Conservation (phyloP, 2,797 vertebrate genomes). For the Heterohyrax brucei region DNA sequence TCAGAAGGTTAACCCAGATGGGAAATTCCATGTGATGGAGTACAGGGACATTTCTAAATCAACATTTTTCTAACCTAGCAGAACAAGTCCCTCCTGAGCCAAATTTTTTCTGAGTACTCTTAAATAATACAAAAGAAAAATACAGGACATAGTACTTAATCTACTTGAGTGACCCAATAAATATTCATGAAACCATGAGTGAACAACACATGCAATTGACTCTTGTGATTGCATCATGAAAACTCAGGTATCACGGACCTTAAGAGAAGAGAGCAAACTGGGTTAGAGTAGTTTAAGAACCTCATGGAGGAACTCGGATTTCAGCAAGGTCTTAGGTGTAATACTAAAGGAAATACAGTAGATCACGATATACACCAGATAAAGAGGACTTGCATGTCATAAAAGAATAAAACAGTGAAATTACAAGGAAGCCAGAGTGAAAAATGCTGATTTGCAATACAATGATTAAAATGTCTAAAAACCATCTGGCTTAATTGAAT, state of each 20-base stretch:
- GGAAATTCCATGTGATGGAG: neutral
- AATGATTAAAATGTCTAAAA: neutral
- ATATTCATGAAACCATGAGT: conserved; percentile 61
- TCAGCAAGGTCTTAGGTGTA: neutral
- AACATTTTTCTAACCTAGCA: conserved; percentile 58
- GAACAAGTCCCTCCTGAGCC: neutral
- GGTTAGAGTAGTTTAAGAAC: neutral
- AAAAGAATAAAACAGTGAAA: neutral
- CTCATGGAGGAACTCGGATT: conserved; percentile 37
- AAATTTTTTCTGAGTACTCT: conserved; percentile 54
- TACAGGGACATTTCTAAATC: neutral
- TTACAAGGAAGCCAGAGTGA: neutral
- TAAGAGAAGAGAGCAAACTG: neutral
- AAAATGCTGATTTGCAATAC: neutral
- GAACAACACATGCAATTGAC: conserved; percentile 47
- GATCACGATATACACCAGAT: neutral
- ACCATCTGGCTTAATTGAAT: neutral
- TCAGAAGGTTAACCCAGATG: neutral
- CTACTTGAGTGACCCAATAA: conserved; percentile 26
- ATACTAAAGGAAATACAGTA: neutral
- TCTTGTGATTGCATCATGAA: neutral
- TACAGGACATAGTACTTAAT: conserved; percentile 1
- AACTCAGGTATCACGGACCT: neutral
- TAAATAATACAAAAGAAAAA: conserved; percentile 23
- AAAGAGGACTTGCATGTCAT: neutral